phyloP scores from a whole-genome alignment of 2,113 vertebrate genomes.

The Peromyscus maniculatus region DNA sequence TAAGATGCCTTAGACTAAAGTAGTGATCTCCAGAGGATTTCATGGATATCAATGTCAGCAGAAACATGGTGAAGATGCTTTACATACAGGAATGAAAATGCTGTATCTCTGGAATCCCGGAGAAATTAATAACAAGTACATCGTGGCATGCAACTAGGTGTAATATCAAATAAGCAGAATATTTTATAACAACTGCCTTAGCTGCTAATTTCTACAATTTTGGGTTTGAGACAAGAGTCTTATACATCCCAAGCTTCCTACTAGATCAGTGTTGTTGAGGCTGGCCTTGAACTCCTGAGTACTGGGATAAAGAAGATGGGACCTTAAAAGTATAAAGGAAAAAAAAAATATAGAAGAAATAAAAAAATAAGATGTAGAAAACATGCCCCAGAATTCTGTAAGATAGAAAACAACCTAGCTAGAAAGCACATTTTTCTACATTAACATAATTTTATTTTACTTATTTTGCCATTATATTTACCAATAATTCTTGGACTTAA shows the following conservation, averaged over 20 bases:
- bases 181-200: slow-evolving; percentile 29
- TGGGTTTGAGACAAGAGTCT: not conserved
- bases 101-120: not conserved
- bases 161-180: not conserved
- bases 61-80: not conserved
- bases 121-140: not conserved
- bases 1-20: not conserved
- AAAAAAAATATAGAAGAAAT: not conserved
- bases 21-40: not conserved
- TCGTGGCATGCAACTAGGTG: not conserved
- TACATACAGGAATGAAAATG: not conserved
- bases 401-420: not conserved
- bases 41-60: not conserved
- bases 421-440: not conserved
- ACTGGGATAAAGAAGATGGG: not conserved
- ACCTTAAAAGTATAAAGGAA: not conserved
- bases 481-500: not conserved
- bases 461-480: not conserved
- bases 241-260: not conserved
- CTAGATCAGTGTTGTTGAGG: not conserved
- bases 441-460: slow-evolving; percentile 11
- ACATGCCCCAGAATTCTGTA: not conserved
- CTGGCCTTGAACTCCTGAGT: not conserved
- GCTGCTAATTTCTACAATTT: slow-evolving; percentile 25
- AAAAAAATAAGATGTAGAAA: not conserved